phyloP scores from a whole-genome alignment of 2,888 invertebrate species.

The Andrena praecox region DNA sequence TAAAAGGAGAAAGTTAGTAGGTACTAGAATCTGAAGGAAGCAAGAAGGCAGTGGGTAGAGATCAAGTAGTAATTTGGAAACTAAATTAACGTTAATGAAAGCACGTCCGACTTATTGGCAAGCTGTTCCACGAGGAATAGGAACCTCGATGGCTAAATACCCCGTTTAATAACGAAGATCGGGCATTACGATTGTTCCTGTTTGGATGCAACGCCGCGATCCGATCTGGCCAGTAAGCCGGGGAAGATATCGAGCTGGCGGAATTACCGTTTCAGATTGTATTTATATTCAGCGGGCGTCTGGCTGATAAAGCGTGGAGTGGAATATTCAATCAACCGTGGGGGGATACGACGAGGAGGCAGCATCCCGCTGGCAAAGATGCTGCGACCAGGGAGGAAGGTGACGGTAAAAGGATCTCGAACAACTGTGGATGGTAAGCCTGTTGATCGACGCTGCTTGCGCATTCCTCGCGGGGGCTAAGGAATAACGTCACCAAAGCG shows the following conservation, averaged over 20 bases:
- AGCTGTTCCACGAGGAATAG: not conserved
- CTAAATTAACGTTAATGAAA: not conserved
- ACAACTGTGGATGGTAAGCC: conserved; percentile 67
- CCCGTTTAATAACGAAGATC: conserved; percentile 51
- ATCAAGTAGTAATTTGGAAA: not conserved
- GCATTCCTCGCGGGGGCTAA: conserved; percentile 67
- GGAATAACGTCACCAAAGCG: conserved; percentile 66
- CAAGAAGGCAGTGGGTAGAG: too few relatives aligned
- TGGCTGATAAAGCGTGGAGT: conserved; percentile 80
- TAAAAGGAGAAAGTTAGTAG: too few relatives aligned
- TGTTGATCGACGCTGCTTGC: conserved; percentile 78
- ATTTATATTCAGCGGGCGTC: conserved; percentile 81
- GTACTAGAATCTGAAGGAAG: too few relatives aligned
- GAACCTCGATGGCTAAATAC: conserved; percentile 8
- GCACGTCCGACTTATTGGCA: not conserved
- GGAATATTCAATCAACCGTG: conserved; percentile 82
- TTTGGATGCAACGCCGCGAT: conserved; percentile 53
- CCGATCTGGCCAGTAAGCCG: conserved; percentile 57
- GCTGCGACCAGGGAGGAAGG: conserved; percentile 47
- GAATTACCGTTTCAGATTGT: conserved; percentile 64
- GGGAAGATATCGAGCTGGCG: conserved; percentile 61
- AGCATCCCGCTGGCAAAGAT: conserved; percentile 43
- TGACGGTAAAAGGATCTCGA: conserved; percentile 63
- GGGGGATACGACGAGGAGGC: conserved; percentile 12
- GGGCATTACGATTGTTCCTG: conserved; percentile 40